These are phyloP conservation scores for Amphibalanus amphitrite DNA, from an alignment of 1,140 invertebrate species.

Conservation along the genomic window DNA sequence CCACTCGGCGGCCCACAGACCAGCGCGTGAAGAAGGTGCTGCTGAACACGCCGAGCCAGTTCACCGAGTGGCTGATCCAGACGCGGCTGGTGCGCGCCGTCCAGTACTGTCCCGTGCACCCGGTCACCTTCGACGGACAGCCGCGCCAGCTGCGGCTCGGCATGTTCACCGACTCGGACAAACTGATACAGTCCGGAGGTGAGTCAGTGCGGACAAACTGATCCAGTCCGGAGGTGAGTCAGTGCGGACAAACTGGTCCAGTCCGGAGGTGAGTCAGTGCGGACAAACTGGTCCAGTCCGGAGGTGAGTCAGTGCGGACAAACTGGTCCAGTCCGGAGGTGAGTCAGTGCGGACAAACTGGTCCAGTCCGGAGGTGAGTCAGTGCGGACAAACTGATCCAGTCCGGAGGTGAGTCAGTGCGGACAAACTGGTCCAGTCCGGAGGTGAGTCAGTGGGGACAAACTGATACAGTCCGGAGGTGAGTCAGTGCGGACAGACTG, in stretches of 20 bases:
- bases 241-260: conserved; percentile 50
- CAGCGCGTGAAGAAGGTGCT: conserved; percentile 59
- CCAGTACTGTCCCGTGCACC: conserved; percentile 49
- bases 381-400: not conserved
- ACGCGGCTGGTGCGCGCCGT: conserved; percentile 56
- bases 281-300: conserved; percentile 52
- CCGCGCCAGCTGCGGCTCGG: conserved; percentile 26
- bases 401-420: no score
- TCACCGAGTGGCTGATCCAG: conserved; percentile 74
- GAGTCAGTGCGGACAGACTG: no score
- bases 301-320: not conserved
- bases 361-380: no score
- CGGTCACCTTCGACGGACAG: conserved; percentile 6
- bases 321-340: not conserved
- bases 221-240: conserved; percentile 33
- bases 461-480: no score
- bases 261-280: conserved; percentile 5
- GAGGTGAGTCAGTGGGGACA: no score
- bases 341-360: no score
- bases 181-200: conserved; percentile 44
- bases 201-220: conserved; percentile 38
- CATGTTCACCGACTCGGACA: conserved; percentile 63
- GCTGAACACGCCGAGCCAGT: conserved; percentile 55
- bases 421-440: not conserved
- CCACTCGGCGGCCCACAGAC: no score